These are phyloP conservation scores for Agrotis ipsilon DNA, from an alignment of 2,888 invertebrate species.

Conservation along the genomic window DNA sequence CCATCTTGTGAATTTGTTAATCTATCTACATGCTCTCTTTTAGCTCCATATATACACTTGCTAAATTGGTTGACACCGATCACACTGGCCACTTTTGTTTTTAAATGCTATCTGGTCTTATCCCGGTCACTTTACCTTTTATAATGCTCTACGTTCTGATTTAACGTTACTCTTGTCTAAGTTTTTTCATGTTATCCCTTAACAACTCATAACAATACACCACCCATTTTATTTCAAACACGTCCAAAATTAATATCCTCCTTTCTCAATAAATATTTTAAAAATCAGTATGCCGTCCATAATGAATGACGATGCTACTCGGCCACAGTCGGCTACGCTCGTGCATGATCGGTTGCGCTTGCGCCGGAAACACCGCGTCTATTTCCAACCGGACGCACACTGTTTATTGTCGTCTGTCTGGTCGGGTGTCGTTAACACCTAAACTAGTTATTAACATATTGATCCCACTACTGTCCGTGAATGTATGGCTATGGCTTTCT, in stretches of 20 bases:
- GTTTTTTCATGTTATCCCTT: background rate
- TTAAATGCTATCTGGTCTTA: background rate
- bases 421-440: conserved; percentile 85
- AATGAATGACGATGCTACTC: conserved; percentile 58
- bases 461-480: conserved; percentile 66
- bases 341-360: conserved; percentile 63
- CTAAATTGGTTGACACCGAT: background rate
- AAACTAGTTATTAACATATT: conserved; percentile 81
- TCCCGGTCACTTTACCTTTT: background rate
- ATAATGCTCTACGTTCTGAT: background rate
- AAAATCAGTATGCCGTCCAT: conserved; percentile 58
- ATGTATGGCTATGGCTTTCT: conserved; percentile 37
- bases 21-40: no score
- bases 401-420: conserved; percentile 87
- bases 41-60: no score
- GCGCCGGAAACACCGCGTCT: conserved; percentile 87
- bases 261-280: conserved; percentile 17
- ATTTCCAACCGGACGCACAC: conserved; percentile 89
- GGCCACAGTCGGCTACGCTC: conserved; percentile 46
- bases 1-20: background rate
- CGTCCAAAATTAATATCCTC: background rate
- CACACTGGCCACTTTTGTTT: background rate
- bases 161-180: background rate
- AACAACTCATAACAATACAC: background rate
- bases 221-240: background rate